Conservation (phyloP, 2,113 vertebrate genomes). For the Oriolus oriolus region DNA sequence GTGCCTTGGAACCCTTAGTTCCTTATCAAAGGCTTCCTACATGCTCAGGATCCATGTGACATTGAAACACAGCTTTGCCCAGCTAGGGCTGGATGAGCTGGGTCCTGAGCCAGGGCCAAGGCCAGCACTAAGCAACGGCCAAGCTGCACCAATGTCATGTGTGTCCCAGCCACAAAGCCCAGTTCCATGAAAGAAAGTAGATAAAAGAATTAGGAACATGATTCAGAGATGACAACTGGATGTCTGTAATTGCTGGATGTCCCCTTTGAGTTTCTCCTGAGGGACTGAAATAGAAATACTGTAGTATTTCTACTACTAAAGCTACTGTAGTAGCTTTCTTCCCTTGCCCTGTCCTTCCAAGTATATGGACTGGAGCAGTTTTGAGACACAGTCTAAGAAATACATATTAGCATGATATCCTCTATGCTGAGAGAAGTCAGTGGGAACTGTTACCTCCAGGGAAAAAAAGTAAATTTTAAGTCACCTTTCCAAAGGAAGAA, state of each 20-base stretch:
- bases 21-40: background rate
- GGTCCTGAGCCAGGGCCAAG: background rate
- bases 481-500: conserved; percentile 15
- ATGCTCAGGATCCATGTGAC: background rate
- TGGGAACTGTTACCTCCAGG: background rate
- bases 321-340: background rate
- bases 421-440: background rate
- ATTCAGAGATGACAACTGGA: background rate
- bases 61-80: background rate
- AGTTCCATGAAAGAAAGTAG: background rate
- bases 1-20: background rate
- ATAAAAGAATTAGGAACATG: background rate
- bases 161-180: background rate
- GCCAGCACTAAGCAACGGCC: background rate
- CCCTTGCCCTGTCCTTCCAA: background rate
- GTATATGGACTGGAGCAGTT: background rate
- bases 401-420: background rate
- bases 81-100: background rate
- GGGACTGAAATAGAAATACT: background rate
- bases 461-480: conserved; percentile 18
- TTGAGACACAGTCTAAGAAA: background rate
- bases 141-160: background rate
- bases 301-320: too few species aligned
- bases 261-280: background rate
- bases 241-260: background rate